These are phyloP conservation scores for Chymomyza caudatula DNA, from an alignment of 2,888 invertebrate genomes.

Conservation along the genomic window DNA sequence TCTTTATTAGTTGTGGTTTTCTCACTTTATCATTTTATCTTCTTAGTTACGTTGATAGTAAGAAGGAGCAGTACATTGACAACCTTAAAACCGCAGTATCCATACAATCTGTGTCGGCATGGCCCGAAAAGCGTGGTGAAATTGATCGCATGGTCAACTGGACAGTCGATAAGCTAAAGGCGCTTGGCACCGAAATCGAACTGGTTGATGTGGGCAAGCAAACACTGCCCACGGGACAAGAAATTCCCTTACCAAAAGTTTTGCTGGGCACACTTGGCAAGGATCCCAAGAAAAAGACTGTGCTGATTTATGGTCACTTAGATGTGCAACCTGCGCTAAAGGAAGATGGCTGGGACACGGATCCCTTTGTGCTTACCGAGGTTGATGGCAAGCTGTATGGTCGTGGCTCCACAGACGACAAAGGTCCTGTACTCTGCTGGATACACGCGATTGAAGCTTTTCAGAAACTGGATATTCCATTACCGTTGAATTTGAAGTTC, in stretches of 20 bases:
- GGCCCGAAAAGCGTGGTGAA: conserved; percentile 89
- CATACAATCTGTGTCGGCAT: conserved; percentile 96
- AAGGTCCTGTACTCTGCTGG: conserved; percentile 97
- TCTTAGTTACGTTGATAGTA: conserved; percentile 83
- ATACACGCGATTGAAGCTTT: conserved; percentile 94
- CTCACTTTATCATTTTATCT: conserved; percentile 8
- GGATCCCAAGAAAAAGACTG: conserved; percentile 92
- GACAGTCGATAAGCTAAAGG: conserved; percentile 84
- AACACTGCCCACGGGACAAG: conserved; percentile 84
- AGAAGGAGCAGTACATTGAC: conserved; percentile 87
- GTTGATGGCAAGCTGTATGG: conserved; percentile 93
- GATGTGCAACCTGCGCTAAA: conserved; percentile 97
- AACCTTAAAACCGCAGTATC: conserved; percentile 91
- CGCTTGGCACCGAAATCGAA: conserved; percentile 85
- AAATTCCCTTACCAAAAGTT: conserved; percentile 90
- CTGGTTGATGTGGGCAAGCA: conserved; percentile 88
- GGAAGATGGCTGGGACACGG: conserved; percentile 96
- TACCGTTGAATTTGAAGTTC: conserved; percentile 91
- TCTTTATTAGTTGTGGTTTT: neutral
- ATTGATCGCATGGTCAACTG: conserved; percentile 91
- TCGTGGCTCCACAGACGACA: conserved; percentile 95
- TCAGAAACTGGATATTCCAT: conserved; percentile 83
- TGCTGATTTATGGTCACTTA: conserved; percentile 96
- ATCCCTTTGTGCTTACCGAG: conserved; percentile 94
- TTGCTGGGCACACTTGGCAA: conserved; percentile 88